A percentile compares a stretch with the other conserved stretches of the same genome.
Conservation (phyloP, 2,113 vertebrate species). For the Archocentrus centrarchus region DNA sequence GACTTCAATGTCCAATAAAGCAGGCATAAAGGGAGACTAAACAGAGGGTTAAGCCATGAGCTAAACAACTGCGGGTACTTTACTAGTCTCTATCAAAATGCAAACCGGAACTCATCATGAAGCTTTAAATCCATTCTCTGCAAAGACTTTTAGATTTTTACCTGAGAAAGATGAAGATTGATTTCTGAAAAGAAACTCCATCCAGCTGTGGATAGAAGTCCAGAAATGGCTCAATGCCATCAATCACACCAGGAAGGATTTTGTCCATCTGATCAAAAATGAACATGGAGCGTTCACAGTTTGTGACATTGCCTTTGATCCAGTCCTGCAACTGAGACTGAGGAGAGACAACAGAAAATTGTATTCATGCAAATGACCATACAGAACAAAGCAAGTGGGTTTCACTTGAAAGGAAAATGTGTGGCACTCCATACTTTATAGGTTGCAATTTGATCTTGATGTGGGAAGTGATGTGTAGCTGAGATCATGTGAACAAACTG, state of each 20-base stretch:
- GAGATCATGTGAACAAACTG: conserved; percentile 88
- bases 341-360: not conserved
- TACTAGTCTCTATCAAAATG: not conserved
- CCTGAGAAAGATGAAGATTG: conserved; percentile 98
- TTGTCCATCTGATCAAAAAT: too few species aligned
- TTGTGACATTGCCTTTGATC: too few species aligned
- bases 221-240: conserved; percentile 90
- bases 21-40: not conserved
- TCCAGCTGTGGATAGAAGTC: conserved; percentile 89
- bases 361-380: accelerated
- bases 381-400: not conserved
- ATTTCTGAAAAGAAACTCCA: conserved; percentile 87
- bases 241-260: conserved; percentile 82
- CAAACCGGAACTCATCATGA: not conserved
- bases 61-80: too few species aligned
- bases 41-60: too few species aligned
- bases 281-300: too few species aligned
- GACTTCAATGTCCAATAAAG: too few species aligned
- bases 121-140: not conserved
- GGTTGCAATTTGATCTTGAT: conserved; percentile 41
- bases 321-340: conserved; percentile 78
- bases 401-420: not conserved
- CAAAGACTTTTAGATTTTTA: conserved; percentile 41
- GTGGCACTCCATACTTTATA: conserved; percentile 76
- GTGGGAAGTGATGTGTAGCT: conserved; percentile 85